These are phyloP conservation scores for Aspidiotus destructor DNA, from an alignment of 2,888 invertebrate genomes.

Conservation along the genomic window DNA sequence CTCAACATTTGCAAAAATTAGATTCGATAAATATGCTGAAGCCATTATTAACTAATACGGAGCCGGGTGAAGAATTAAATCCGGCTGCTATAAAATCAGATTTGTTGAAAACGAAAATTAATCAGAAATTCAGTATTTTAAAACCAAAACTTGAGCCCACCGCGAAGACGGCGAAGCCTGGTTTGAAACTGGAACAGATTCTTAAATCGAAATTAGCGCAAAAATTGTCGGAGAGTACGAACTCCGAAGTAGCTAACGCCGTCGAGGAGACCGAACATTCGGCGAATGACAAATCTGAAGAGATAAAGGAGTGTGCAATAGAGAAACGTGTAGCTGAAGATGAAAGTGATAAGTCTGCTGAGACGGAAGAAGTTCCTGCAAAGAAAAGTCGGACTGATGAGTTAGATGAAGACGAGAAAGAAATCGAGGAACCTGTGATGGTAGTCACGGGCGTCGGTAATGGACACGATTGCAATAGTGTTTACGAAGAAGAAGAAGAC, in stretches of 20 bases:
- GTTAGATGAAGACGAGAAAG: constrained; percentile 50
- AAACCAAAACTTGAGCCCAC: constrained; percentile 17
- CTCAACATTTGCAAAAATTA: constrained; percentile 19
- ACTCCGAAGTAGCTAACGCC: not conserved
- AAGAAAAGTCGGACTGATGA: constrained; percentile 39
- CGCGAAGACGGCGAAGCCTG: constrained; percentile 23
- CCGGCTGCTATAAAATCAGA: not conserved
- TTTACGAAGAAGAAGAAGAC: constrained; percentile 50
- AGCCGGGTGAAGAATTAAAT: not conserved
- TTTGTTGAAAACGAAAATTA: constrained; percentile 21
- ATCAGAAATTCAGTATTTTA: constrained; percentile 21
- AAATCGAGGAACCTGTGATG: constrained; percentile 61
- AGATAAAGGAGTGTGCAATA: not conserved
- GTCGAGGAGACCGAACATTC: not conserved
- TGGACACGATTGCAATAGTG: constrained; percentile 54
- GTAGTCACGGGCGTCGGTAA: constrained; percentile 61
- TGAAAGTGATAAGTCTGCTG: constrained; percentile 13
- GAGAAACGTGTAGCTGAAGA: not conserved
- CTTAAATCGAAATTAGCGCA: constrained; percentile 35
- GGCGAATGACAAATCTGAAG: not conserved
- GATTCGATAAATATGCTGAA: constrained; percentile 17
- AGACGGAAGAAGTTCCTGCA: constrained; percentile 38
- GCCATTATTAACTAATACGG: constrained; percentile 10
- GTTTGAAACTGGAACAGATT: constrained; percentile 37
- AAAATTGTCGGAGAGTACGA: constrained; percentile 15